Conservation (phyloP, 2,113 vertebrate genomes). For the Mastomys coucha region DNA sequence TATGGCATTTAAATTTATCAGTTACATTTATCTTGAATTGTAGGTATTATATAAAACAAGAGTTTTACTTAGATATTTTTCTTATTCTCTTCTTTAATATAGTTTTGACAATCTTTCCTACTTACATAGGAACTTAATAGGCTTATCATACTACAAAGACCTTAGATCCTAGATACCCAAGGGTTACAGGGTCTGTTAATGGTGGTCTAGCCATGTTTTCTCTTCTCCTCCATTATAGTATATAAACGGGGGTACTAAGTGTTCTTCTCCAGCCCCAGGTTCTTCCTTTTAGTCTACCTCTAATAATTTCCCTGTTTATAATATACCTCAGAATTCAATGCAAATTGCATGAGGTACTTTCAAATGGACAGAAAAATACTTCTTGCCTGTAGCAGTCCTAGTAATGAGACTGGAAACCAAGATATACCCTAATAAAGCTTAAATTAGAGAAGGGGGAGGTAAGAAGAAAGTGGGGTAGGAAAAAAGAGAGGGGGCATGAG, state of each 20-base stretch:
- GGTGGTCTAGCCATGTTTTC: background rate
- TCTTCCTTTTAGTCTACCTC: background rate
- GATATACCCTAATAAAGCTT: background rate
- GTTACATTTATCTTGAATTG: constrained; percentile 8
- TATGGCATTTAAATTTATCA: constrained; percentile 39
- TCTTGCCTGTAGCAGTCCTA: background rate
- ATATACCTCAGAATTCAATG: background rate
- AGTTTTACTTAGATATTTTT: background rate
- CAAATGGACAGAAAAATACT: background rate
- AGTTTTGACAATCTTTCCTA: background rate
- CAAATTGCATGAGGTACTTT: background rate
- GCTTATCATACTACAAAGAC: background rate
- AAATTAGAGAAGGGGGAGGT: background rate
- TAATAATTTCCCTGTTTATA: background rate
- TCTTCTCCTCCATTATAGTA: background rate
- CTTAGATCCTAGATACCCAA: background rate
- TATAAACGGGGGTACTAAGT: background rate
- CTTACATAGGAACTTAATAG: background rate
- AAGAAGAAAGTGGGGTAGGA: too few relatives aligned
- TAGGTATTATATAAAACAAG: background rate
- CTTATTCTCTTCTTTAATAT: constrained; percentile 25
- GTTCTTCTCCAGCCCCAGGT: background rate
- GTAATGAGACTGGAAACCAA: background rate
- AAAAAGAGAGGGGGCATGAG: background rate
- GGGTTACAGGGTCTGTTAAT: background rate